Conservation (phyloP, 2,888 invertebrate genomes). For the Lordiphosa fenestrarum region DNA sequence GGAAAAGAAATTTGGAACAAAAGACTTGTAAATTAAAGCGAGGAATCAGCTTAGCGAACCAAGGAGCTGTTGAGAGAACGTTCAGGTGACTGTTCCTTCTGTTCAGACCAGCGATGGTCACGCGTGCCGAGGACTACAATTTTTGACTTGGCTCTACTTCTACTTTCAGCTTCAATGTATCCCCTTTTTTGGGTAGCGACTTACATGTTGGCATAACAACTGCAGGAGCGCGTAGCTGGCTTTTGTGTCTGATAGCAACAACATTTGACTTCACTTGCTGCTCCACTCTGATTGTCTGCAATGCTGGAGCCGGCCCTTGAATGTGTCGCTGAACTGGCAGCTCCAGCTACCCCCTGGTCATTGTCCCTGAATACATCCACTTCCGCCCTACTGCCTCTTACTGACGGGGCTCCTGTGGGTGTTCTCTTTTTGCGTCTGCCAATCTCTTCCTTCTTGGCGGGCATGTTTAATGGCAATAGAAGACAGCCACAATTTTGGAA, state of each 20-base stretch:
- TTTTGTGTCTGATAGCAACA: not conserved
- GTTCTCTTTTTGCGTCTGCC: not conserved
- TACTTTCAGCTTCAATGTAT: too few relatives aligned
- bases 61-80: too few relatives aligned
- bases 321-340: not conserved
- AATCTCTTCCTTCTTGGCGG: conserved; percentile 1
- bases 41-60: too few relatives aligned
- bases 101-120: too few relatives aligned
- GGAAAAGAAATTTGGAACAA: too few relatives aligned
- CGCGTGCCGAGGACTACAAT: too few relatives aligned
- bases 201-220: conserved; percentile 17
- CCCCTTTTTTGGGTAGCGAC: not conserved
- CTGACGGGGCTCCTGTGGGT: not conserved
- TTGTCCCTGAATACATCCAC: too few relatives aligned
- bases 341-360: too few relatives aligned
- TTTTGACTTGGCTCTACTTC: too few relatives aligned
- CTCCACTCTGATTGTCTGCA: not conserved
- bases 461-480: conserved; percentile 31
- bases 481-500: conserved; percentile 21
- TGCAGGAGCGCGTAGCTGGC: conserved; percentile 12
- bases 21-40: not conserved
- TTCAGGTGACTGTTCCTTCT: too few relatives aligned
- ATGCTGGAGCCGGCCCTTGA: not conserved
- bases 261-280: too few relatives aligned
- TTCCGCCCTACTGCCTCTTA: not conserved